Evolutionary conservation across 64 coral and sea anemone genomes (phyloP).

Genomic region (Montipora cactus): DNA sequence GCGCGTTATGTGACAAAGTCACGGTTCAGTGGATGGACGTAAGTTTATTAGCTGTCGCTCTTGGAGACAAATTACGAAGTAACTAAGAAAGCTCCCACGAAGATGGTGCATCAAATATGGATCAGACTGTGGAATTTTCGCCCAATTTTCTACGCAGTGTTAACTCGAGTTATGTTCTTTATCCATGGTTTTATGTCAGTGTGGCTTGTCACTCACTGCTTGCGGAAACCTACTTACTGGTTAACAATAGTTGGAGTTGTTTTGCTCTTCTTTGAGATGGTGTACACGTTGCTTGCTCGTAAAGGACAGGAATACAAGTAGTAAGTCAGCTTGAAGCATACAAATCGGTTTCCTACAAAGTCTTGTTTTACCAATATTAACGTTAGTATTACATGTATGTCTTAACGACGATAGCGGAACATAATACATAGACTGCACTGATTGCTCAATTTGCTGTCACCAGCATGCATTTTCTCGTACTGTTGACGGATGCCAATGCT

Average conservation of each 20-base stretch:
- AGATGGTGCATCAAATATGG: constrained; percentile 10
- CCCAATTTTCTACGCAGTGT: constrained; percentile 82
- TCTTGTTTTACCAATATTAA: not conserved
- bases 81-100: not conserved
- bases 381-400: too few species aligned
- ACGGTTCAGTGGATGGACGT: constrained; percentile 22
- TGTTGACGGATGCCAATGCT: too few species aligned
- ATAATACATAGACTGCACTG: too few species aligned
- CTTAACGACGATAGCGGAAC: too few species aligned
- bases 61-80: not conserved
- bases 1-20: not conserved
- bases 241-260: constrained; percentile 74
- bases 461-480: too few species aligned
- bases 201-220: constrained; percentile 81
- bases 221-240: constrained; percentile 62
- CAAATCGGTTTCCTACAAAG: too few species aligned
- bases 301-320: constrained; percentile 99
- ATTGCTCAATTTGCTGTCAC: too few species aligned
- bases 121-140: constrained; percentile 26
- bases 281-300: constrained; percentile 87
- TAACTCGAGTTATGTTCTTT: constrained; percentile 94
- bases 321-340: constrained; percentile 56
- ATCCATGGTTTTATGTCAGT: constrained; percentile 88
- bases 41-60: not conserved
- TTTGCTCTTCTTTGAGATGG: constrained; percentile 87